Conservation (phyloP, 2,113 vertebrate species). For the Gallinago undulata region DNA sequence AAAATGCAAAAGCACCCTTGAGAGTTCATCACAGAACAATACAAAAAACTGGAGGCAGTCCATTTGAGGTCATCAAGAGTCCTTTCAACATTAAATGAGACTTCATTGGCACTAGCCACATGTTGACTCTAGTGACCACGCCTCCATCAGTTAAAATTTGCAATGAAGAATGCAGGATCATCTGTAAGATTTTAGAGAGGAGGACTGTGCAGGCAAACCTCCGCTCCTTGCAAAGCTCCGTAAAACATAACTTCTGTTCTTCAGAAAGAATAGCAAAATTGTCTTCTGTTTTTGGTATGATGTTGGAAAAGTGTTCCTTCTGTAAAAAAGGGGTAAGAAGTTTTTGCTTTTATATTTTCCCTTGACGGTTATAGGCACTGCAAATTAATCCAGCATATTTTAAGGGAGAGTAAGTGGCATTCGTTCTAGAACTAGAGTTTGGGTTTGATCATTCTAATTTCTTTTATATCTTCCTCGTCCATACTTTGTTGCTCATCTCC, state of each 20-base stretch:
- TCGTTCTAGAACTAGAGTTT: too few species aligned
- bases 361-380: not conserved
- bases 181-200: not conserved
- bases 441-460: not conserved
- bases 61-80: not conserved
- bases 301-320: not conserved
- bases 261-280: not conserved
- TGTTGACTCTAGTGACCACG: not conserved
- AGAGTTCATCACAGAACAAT: not conserved
- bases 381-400: not conserved
- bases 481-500: not conserved
- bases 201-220: not conserved
- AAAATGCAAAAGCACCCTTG: not conserved
- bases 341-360: not conserved
- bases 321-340: not conserved
- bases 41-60: not conserved
- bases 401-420: not conserved
- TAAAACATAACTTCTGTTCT: not conserved
- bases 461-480: not conserved
- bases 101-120: not conserved
- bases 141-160: not conserved
- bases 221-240: not conserved
- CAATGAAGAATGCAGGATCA: not conserved
- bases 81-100: not conserved
- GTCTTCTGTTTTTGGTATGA: not conserved